Evolutionary conservation across 2,113 vertebrate genomes (phyloP), one percentile per base, ranked within the genome.

Genomic region (Bujurquina vittata): DNA sequence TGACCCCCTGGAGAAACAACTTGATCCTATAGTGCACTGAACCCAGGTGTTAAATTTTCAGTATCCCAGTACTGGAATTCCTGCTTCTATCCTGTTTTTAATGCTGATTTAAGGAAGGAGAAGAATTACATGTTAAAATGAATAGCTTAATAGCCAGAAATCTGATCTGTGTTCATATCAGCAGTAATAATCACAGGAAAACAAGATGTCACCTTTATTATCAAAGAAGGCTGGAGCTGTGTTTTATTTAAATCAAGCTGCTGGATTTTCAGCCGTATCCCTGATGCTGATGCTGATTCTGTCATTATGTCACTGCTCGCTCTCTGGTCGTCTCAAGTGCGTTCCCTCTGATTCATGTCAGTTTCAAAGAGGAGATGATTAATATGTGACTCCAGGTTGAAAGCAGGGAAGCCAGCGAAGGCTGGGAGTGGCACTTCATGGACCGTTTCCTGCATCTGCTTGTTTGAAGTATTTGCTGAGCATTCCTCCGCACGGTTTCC

Each of bases 381-480:
- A 86, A 87, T 80, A 73, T 80, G 74, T 23, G 80, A 83, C 85
- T 88, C 63, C 78, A 84, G 84, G 85, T 89, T 75, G 40, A 67
- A 82, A 75, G 75, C 84, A 26, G 86, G 86, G 83, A 81, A 83
- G 76, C 56, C 77, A 33, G 52, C 58, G 5, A 77, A 54, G 89
- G 54, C 84, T 23, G 67, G 75, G 79, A 90, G 81, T 69, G 80
- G 80, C 92, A 83, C 84, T 88, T 94, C 80, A 80, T 79, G 84
- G 90, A 92, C 87, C 22, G 57, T 74, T 75, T 89, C 77, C 84
- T 69, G 26, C 84, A 49, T 83, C 60, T 84, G 80, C 75, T 83
- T 14, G 73, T 92, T 93, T 92, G 83, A 94, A 93, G 92, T 91
- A 81, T 91, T 92, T 90, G 86, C 90, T 84, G 91, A 92, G 86